Percentiles rank a stretch among this genome's conserved stretches.
phyloP scores from a whole-genome alignment of 2,113 vertebrate genomes.

The Syrrhaptes paradoxus region DNA sequence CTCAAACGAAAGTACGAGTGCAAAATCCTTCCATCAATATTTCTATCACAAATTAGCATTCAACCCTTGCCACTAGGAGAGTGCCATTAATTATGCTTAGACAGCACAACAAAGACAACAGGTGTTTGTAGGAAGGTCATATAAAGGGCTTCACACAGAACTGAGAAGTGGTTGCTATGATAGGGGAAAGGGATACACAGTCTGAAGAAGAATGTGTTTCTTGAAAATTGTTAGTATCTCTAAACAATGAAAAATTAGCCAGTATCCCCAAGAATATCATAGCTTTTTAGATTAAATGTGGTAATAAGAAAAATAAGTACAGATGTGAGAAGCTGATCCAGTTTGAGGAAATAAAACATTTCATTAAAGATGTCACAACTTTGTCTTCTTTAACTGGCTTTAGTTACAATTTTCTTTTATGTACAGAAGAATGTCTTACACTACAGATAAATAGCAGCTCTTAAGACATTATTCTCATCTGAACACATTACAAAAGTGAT shows the following conservation, averaged over 20 bases:
- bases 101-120: slow-evolving; percentile 67
- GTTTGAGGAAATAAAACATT: neutral
- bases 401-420: neutral
- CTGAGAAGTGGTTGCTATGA: neutral
- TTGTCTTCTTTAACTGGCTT: neutral
- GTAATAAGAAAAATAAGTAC: neutral
- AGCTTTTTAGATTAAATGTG: neutral
- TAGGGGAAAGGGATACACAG: neutral
- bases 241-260: neutral
- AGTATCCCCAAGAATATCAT: neutral
- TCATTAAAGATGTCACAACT: neutral
- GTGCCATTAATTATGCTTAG: slow-evolving; percentile 70
- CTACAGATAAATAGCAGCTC: neutral
- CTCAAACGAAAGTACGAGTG: neutral
- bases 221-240: neutral
- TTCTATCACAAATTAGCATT: slow-evolving; percentile 72
- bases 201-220: neutral
- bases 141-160: slow-evolving; percentile 9
- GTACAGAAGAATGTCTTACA: neutral
- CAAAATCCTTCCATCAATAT: neutral
- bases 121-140: slow-evolving; percentile 35
- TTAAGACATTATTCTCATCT: neutral
- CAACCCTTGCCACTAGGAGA: slow-evolving; percentile 40
- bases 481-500: neutral
- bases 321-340: neutral